Evolutionary conservation across 2,888 invertebrate species (phyloP).

Genomic region (Eretmocerus hayati): DNA sequence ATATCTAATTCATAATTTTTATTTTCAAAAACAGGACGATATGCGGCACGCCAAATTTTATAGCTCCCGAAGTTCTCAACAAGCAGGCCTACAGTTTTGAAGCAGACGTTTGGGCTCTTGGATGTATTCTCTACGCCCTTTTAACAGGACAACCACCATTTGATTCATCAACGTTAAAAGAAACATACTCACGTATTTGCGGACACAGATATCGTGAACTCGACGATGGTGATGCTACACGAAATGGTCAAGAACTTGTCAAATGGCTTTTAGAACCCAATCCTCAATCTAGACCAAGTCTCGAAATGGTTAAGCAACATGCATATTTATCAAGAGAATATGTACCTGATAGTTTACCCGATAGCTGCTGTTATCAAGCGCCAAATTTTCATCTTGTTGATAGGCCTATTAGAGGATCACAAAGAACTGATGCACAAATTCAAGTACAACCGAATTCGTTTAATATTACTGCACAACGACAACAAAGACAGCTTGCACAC

Average conservation of each 20-base stretch:
- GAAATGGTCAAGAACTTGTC: conserved; percentile 46
- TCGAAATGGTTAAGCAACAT: conserved; percentile 49
- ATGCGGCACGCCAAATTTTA: conserved; percentile 60
- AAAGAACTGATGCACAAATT: too few species aligned
- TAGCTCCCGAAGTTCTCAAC: conserved; percentile 56
- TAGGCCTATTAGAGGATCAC: too few species aligned
- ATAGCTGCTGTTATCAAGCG: conserved; percentile 48
- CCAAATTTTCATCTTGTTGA: too few species aligned
- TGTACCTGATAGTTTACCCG: conserved; percentile 47
- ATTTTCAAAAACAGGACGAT: conserved; percentile 49
- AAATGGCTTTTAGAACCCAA: conserved; percentile 47
- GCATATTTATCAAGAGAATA: conserved; percentile 50
- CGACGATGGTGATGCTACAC: conserved; percentile 35
- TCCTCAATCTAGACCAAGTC: conserved; percentile 48
- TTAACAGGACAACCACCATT: conserved; percentile 56
- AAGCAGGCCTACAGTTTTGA: conserved; percentile 55
- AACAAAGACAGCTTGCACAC: too few species aligned
- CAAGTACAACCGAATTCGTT: too few species aligned
- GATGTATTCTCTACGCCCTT: conserved; percentile 56
- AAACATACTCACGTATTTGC: conserved; percentile 49
- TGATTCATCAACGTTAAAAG: conserved; percentile 53
- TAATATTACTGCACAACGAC: too few species aligned
- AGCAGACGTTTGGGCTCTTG: conserved; percentile 58
- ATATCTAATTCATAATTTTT: too few species aligned
- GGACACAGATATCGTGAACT: conserved; percentile 46